Evolutionary conservation across 2,797 vertebrate genomes (phyloP).

Genomic region (Microhierax caerulescens): DNA sequence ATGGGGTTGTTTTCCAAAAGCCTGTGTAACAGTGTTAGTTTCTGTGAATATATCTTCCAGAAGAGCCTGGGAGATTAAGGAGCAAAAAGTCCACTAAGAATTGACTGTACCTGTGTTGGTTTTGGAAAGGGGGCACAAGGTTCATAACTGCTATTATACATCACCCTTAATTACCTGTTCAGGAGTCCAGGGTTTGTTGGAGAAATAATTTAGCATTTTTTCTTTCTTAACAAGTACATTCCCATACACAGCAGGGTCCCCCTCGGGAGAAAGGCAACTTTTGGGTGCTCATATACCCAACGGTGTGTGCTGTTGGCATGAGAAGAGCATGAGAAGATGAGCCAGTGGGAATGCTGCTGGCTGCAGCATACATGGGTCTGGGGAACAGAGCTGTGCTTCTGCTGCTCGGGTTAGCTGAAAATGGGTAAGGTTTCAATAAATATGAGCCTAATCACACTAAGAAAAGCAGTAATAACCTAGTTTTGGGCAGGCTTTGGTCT

Average conservation of each 20-base stretch:
- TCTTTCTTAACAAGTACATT: neutral
- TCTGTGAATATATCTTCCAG: neutral
- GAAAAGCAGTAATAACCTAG: neutral
- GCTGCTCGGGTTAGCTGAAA: neutral
- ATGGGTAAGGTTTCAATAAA: neutral
- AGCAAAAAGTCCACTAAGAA: neutral
- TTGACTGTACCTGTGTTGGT: accelerated
- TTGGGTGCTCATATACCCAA: neutral
- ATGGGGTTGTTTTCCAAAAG: neutral
- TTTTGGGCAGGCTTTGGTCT: neutral
- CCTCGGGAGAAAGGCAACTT: neutral
- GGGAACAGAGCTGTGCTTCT: neutral
- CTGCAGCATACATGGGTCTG: neutral
- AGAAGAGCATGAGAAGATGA: neutral
- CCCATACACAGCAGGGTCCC: accelerated
- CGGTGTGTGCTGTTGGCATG: accelerated
- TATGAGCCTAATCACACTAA: slow-evolving; percentile 9
- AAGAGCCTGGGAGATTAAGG: neutral
- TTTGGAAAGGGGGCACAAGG: neutral
- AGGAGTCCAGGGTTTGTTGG: neutral
- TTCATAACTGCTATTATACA: neutral
- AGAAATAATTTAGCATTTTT: neutral
- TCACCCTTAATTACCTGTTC: neutral
- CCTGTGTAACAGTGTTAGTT: neutral
- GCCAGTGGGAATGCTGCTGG: neutral